Percentiles rank a stretch among this genome's conserved stretches.
Conservation (phyloP, 2,113 vertebrate genomes). For the Sminthopsis crassicaudata region DNA sequence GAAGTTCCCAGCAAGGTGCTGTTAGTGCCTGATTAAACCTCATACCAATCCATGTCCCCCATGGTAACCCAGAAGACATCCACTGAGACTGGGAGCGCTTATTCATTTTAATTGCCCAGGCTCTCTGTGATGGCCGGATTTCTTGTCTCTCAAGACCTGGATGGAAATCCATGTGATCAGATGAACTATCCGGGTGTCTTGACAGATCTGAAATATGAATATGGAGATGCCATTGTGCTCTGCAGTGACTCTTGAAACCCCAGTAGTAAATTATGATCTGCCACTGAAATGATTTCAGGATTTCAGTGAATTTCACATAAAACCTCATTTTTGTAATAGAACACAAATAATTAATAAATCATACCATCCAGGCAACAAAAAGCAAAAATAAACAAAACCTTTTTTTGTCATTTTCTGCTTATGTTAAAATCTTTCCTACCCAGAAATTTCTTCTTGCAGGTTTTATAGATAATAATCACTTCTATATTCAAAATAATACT, state of each 20-base stretch:
- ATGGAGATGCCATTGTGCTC: constrained; percentile 84
- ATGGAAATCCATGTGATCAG: constrained; percentile 84
- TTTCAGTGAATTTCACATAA: constrained; percentile 71
- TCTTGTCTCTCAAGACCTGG: constrained; percentile 83
- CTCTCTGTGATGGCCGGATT: constrained; percentile 83
- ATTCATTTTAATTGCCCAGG: constrained; percentile 85
- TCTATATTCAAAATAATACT: constrained; percentile 30
- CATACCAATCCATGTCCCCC: constrained; percentile 85
- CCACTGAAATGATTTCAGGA: constrained; percentile 77
- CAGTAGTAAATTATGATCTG: constrained; percentile 79
- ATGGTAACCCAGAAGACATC: constrained; percentile 86
- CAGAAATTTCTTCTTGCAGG: constrained; percentile 14
- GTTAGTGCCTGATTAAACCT: constrained; percentile 88
- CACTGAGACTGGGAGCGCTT: constrained; percentile 83
- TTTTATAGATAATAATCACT: constrained; percentile 28
- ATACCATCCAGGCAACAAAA: constrained; percentile 4
- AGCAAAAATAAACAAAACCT: background rate
- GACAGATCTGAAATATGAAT: constrained; percentile 87
- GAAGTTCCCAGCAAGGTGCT: constrained; percentile 88
- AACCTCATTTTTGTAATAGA: constrained; percentile 73
- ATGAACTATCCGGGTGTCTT: constrained; percentile 78
- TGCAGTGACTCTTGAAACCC: constrained; percentile 75
- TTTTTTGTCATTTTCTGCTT: background rate
- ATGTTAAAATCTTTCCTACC: background rate
- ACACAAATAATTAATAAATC: constrained; percentile 83